phyloP scores from a whole-genome alignment of 64 coral and sea anemone species.

The Dendronephthya gigantea region DNA sequence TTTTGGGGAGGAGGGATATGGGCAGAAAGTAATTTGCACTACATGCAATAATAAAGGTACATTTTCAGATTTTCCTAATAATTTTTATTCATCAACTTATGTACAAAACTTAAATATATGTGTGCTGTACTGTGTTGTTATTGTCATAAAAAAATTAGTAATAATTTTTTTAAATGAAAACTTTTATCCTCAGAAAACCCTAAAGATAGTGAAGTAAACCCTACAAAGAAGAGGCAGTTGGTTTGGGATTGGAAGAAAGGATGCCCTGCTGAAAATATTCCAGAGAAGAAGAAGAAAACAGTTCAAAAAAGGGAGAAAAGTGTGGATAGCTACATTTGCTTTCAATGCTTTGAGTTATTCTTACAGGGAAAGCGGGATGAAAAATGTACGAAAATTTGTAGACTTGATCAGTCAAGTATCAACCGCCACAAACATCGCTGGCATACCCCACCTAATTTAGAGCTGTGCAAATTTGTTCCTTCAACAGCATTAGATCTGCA shows the following conservation, averaged over 20 bases:
- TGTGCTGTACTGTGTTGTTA: not conserved
- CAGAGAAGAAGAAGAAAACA: no score
- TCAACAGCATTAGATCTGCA: not conserved
- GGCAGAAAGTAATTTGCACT: not conserved
- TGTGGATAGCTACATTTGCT: not conserved
- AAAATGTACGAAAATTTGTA: not conserved
- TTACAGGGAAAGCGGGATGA: not conserved
- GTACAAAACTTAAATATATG: no score
- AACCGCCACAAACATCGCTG: not conserved
- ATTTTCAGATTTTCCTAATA: not conserved
- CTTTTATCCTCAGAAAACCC: no score
- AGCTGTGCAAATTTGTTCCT: not conserved
- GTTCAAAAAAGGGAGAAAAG: not conserved
- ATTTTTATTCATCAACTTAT: not conserved
- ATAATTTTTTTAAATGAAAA: not conserved
- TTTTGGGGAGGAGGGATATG: not conserved
- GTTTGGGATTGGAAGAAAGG: no score
- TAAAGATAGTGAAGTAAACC: no score
- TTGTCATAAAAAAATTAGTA: not conserved
- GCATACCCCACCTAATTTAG: not conserved
- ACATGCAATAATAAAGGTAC: not conserved
- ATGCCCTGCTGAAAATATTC: no score
- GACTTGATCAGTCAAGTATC: not conserved
- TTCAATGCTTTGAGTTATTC: not conserved
- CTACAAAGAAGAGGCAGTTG: no score